phyloP scores from a whole-genome alignment of 2,888 invertebrate genomes.

The Aspidapion aeneum region DNA sequence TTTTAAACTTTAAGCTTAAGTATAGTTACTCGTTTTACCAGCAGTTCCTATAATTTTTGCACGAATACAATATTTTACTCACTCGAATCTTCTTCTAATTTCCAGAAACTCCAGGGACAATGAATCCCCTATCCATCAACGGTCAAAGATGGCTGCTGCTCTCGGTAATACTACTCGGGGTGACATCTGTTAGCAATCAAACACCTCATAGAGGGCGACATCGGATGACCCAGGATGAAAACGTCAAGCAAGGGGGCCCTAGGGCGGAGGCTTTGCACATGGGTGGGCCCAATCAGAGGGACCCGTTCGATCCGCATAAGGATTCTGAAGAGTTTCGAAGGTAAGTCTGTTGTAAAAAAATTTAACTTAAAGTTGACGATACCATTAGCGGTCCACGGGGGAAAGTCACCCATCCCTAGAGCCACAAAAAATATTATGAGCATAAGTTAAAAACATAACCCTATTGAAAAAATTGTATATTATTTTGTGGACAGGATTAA shows the following conservation, averaged over 20 bases:
- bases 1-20: too few species aligned
- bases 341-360: constrained; percentile 6
- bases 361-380: too few species aligned
- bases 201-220: constrained; percentile 23
- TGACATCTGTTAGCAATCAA: constrained; percentile 15
- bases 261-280: constrained; percentile 45
- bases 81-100: neutral
- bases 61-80: too few species aligned
- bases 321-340: constrained; percentile 40
- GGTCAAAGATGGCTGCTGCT: constrained; percentile 1
- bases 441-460: too few species aligned
- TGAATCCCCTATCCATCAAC: neutral
- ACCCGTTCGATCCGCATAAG: constrained; percentile 47
- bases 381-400: too few species aligned
- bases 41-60: too few species aligned
- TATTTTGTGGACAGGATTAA: too few species aligned
- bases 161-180: constrained; percentile 20
- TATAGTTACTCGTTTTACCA: too few species aligned
- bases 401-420: too few species aligned
- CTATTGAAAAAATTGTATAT: too few species aligned
- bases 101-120: neutral
- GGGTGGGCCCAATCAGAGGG: constrained; percentile 45
- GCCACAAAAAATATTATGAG: too few species aligned
- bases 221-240: constrained; percentile 16
- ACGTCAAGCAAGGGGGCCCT: constrained; percentile 40